A percentile compares a stretch with the other conserved stretches of the same genome.
Evolutionary conservation across 2,888 invertebrate genomes (phyloP).

Genomic region (Athalia rosae): DNA sequence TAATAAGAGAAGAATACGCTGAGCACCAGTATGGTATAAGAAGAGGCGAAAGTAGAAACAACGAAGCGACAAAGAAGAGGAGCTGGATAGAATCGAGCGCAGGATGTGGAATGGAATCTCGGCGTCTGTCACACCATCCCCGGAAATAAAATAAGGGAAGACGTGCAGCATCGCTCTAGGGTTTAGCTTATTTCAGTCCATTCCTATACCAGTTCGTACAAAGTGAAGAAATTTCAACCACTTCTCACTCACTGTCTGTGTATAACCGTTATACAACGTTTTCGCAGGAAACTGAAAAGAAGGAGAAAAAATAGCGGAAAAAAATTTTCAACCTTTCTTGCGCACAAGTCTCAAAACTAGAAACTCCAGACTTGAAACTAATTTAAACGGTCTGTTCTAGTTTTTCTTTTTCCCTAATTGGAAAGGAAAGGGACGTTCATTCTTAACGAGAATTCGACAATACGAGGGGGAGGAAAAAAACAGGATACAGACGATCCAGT

Average conservation of each 20-base stretch:
- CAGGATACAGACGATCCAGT: too few relatives aligned
- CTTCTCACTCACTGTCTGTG: constrained; percentile 20
- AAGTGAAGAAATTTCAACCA: constrained; percentile 10
- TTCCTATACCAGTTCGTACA: neutral
- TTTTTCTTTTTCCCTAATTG: too few relatives aligned
- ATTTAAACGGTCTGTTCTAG: too few relatives aligned
- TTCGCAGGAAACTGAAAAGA: neutral
- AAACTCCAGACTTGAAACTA: too few relatives aligned
- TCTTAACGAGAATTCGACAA: too few relatives aligned
- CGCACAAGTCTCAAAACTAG: too few relatives aligned
- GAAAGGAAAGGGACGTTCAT: too few relatives aligned
- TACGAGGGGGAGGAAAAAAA: too few relatives aligned
- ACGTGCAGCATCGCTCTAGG: neutral
- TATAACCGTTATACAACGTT: neutral
- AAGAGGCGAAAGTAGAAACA: neutral
- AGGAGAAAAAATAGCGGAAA: neutral
- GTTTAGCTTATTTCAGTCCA: constrained; percentile 11
- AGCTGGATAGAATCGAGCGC: neutral
- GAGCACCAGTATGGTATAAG: neutral
- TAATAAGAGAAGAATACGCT: neutral
- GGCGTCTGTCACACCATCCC: constrained; percentile 25
- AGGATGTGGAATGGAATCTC: constrained; percentile 24
- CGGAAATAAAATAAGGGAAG: constrained; percentile 21
- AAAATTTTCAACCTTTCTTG: too few relatives aligned
- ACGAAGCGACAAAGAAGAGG: constrained; percentile 10